A percentile compares a stretch with the other conserved stretches of the same genome.
These are phyloP conservation scores for Escarpia spicata DNA, from an alignment of 2,888 invertebrate species.

Conservation along the genomic window DNA sequence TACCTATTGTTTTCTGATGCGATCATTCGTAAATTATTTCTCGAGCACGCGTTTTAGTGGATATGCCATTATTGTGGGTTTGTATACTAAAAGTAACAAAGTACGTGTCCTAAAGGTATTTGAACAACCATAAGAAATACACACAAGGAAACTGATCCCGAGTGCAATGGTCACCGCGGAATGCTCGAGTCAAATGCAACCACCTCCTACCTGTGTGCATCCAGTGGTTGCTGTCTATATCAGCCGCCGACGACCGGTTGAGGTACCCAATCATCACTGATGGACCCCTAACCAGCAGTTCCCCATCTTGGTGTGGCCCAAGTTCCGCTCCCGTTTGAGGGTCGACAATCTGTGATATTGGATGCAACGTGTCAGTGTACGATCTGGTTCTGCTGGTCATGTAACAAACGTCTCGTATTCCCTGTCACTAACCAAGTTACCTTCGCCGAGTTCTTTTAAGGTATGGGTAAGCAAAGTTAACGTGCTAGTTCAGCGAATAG, in stretches of 20 bases:
- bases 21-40: too few species aligned
- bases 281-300: slow-evolving; percentile 83
- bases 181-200: slow-evolving; percentile 8
- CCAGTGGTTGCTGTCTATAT: slow-evolving; percentile 80
- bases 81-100: too few species aligned
- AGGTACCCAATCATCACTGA: slow-evolving; percentile 84
- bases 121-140: too few species aligned
- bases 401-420: too few species aligned
- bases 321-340: slow-evolving; percentile 68
- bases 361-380: neutral
- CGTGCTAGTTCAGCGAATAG: too few species aligned
- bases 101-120: too few species aligned
- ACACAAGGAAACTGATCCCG: neutral
- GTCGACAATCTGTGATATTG: neutral
- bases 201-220: slow-evolving; percentile 79
- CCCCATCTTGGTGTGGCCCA: slow-evolving; percentile 71
- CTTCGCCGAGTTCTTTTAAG: too few species aligned
- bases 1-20: too few species aligned
- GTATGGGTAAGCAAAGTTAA: too few species aligned
- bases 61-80: too few species aligned
- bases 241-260: slow-evolving; percentile 76
- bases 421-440: too few species aligned
- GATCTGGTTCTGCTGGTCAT: neutral
- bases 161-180: neutral
- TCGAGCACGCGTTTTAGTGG: too few species aligned